Evolutionary conservation across 1,140 invertebrate genomes (phyloP), one percentile per base, ranked within the genome.

Genomic region (Tetragnatha versicolor): DNA sequence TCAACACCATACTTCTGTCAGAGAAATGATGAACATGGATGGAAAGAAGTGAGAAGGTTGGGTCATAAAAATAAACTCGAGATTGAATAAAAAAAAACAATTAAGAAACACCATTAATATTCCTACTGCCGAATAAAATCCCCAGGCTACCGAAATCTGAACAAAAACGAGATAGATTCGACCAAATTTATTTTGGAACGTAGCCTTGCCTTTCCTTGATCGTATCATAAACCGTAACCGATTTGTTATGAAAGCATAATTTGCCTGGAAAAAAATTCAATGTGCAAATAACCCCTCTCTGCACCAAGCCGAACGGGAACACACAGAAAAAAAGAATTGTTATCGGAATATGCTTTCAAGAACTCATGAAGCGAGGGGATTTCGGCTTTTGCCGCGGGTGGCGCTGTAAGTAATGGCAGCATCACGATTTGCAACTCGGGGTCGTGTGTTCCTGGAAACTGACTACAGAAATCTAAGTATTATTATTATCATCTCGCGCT

Each of bases 401-500:
- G 68, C 68, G 68, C 31, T 70, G 68, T 12, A 25, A 53, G 68
- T 70, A 70, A 70, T 70, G 68, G 51, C 49, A 27, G 29, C 39
- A 35, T 70, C 68, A 70, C 66, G 68, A 51, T 49, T 17, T 42
- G 60, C 35, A 65, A 37, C 37, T n/a, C n/a, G n/a, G n/a, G 60
- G 22, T 39, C 47, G 68, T 47, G 68, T 53, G 68, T 70, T 53
- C 25, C 49, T 29, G 31, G 25, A 33, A 53, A 22, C 35, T 37
- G 47, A 70, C 47, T 55, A 53, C 68, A 70, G 68, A 51, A 70
- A 55, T 37, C 27, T 55, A 53, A 70, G 47, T 70, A 70, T 70
- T 70, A 70, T 70, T 70, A 55, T 70, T 70, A 65, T 70, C 68
- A 70, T 70, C 55, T 70, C 68, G 68, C 25, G 55, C 47, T 14